These are phyloP conservation scores for Tetranychus truncatus DNA, from an alignment of 2,888 invertebrate species.

Conservation along the genomic window DNA sequence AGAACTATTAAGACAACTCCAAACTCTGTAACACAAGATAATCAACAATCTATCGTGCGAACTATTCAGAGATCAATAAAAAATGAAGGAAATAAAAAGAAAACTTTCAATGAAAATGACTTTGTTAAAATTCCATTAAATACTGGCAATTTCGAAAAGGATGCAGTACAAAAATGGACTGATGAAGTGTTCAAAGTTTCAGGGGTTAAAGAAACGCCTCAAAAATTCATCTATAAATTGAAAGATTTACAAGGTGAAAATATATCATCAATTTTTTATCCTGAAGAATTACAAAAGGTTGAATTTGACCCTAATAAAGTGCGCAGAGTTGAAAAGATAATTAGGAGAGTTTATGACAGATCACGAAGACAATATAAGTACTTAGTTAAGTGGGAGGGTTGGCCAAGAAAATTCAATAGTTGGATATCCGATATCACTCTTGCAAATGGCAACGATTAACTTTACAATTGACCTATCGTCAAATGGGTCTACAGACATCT, in stretches of 20 bases:
- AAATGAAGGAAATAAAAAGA: not conserved
- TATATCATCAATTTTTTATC: not conserved
- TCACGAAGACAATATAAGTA: not conserved
- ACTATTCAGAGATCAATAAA: not conserved
- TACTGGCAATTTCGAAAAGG: not conserved
- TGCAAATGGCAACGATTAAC: not conserved
- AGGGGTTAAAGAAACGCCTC: not conserved
- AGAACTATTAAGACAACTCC: slow-evolving; percentile 1
- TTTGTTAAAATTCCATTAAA: not conserved
- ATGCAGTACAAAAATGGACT: not conserved
- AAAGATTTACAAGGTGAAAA: not conserved
- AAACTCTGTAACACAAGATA: not conserved
- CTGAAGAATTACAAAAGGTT: slow-evolving; percentile 1
- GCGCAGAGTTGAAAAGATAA: not conserved
- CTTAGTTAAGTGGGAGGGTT: not conserved
- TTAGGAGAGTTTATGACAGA: not conserved
- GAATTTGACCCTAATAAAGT: not conserved
- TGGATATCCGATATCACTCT: not conserved
- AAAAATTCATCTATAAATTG: not conserved
- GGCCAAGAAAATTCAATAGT: not conserved
- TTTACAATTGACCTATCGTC: not conserved
- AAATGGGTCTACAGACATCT: slow-evolving; percentile 2
- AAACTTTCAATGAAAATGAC: not conserved
- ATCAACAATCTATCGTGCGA: not conserved
- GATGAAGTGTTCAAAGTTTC: not conserved